Evolutionary conservation across 2,113 vertebrate species (phyloP).

Genomic region (Geococcyx californianus): DNA sequence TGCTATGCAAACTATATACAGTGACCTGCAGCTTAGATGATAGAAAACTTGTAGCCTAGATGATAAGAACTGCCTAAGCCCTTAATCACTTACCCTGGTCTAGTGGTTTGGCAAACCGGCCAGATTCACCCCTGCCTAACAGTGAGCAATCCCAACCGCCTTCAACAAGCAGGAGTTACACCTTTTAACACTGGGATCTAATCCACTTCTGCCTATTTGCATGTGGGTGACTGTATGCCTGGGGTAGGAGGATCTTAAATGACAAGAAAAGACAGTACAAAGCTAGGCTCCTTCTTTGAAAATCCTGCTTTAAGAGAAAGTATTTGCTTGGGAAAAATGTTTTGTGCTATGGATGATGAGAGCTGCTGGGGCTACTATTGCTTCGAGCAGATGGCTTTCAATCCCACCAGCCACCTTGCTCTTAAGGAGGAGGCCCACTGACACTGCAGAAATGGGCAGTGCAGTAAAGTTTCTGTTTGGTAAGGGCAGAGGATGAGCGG

Average conservation of each 20-base stretch:
- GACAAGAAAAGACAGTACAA: slow-evolving; percentile 7
- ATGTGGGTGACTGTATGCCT: not conserved
- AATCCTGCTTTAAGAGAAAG: not conserved
- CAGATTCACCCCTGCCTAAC: not conserved
- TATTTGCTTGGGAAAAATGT: not conserved
- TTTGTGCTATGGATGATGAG: not conserved
- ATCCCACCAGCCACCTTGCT: fast-evolving
- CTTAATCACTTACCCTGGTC: not conserved
- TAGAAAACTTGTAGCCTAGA: not conserved
- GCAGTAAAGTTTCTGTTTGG: not conserved
- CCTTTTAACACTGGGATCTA: not conserved
- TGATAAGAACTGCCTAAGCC: not conserved
- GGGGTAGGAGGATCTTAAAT: slow-evolving; percentile 21
- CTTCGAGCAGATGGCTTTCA: not conserved
- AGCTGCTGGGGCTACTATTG: not conserved
- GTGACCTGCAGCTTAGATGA: not conserved
- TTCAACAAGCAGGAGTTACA: not conserved
- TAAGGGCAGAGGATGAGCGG: not conserved
- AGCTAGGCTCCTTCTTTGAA: not conserved
- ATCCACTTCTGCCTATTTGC: not conserved
- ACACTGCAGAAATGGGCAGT: not conserved
- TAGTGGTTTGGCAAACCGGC: not conserved
- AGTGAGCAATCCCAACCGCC: not conserved
- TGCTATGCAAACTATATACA: not conserved
- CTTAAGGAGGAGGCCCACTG: not conserved